phyloP scores from a whole-genome alignment of 1,140 invertebrate species.

The Nasonia longicornis region DNA sequence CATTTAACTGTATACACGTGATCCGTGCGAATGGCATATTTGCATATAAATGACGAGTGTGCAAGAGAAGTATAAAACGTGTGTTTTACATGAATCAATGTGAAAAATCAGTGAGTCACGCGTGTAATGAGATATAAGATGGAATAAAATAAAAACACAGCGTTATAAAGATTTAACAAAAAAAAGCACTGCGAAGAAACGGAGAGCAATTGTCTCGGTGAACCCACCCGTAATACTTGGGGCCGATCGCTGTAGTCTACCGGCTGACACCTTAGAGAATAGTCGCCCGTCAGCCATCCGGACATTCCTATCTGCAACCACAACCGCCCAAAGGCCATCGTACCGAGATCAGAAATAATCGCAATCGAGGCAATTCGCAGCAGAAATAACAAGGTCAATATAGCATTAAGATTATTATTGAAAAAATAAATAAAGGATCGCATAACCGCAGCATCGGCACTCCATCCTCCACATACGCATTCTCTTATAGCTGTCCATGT shows the following conservation, averaged over 20 bases:
- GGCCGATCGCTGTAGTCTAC: slow-evolving; percentile 92
- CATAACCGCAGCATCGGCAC: neutral
- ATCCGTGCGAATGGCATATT: too few species aligned
- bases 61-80: too few species aligned
- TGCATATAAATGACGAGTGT: too few species aligned
- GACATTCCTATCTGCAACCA: slow-evolving; percentile 86
- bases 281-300: slow-evolving; percentile 90
- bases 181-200: neutral
- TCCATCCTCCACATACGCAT: neutral
- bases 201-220: slow-evolving; percentile 9
- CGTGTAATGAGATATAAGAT: neutral
- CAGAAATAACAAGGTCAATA: neutral
- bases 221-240: slow-evolving; percentile 89
- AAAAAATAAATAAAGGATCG: neutral
- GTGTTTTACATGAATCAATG: too few species aligned
- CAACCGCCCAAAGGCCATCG: slow-evolving; percentile 59
- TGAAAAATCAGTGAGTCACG: neutral
- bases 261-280: slow-evolving; percentile 94
- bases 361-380: neutral
- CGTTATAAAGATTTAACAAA: neutral
- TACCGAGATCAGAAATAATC: slow-evolving; percentile 37
- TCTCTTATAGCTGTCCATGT: too few species aligned
- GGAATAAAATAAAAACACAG: neutral
- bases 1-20: too few species aligned
- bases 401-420: neutral